These are phyloP conservation scores for Sebastiscus albofasciatus DNA, from an alignment of 2,797 vertebrate genomes.

Conservation along the genomic window DNA sequence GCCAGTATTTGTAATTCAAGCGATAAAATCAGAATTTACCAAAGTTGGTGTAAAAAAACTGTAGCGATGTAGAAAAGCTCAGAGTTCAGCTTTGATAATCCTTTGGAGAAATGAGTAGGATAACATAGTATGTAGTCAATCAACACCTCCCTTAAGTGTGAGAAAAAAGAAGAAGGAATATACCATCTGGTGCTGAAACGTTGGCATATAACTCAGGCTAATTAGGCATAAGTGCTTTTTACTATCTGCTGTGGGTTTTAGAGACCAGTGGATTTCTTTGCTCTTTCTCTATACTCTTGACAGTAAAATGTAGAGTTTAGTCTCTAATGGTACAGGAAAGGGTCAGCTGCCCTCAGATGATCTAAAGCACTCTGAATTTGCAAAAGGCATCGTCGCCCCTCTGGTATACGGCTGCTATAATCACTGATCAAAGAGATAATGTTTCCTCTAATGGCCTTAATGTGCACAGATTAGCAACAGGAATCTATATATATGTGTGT, in stretches of 20 bases:
- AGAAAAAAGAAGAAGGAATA: conserved; percentile 11
- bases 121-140: conserved; percentile 39
- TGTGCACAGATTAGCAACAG: conserved; percentile 48
- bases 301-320: conserved; percentile 13
- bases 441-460: conserved; percentile 58
- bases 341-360: conserved; percentile 15
- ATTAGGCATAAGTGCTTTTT: conserved; percentile 44
- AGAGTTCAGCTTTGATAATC: background rate
- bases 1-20: background rate
- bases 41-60: background rate
- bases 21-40: background rate
- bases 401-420: conserved; percentile 34
- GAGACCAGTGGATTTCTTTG: conserved; percentile 2
- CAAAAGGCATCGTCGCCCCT: background rate
- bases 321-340: conserved; percentile 23
- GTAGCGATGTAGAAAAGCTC: background rate
- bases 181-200: conserved; percentile 58
- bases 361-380: conserved; percentile 25
- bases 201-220: conserved; percentile 35
- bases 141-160: conserved; percentile 47
- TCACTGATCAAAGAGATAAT: conserved; percentile 47
- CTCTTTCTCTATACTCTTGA: background rate
- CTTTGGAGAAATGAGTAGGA: background rate
- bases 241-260: conserved; percentile 17
- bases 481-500: background rate